phyloP scores from a whole-genome alignment of 2,797 vertebrate genomes.

The Dendrocincla tyrannina region DNA sequence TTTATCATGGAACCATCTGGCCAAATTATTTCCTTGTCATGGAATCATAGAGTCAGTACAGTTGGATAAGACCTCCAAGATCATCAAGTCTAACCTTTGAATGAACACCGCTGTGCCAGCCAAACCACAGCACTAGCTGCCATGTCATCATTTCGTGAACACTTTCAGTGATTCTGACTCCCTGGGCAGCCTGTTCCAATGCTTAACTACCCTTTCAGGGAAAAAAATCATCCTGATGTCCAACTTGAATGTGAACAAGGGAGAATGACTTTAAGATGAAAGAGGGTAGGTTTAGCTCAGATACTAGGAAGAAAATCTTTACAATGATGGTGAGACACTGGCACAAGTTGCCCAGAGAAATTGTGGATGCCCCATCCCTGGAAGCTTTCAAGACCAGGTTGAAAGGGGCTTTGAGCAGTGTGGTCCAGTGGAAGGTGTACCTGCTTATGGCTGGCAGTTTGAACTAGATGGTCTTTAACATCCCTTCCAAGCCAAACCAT shows the following conservation, averaged over 20 bases:
- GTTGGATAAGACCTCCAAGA: neutral
- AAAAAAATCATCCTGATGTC: neutral
- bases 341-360: neutral
- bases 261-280: neutral
- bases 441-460: neutral
- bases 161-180: neutral
- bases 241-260: neutral
- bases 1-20: neutral
- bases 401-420: neutral
- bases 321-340: neutral
- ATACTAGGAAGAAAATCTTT: neutral
- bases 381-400: neutral
- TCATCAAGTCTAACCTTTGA: neutral
- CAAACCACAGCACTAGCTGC: neutral
- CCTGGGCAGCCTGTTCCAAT: neutral
- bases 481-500: neutral
- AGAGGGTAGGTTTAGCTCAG: fast-evolving
- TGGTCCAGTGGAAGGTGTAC: neutral
- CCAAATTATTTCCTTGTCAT: neutral
- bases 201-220: neutral
- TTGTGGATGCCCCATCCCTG: neutral
- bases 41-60: neutral
- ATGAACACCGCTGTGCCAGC: neutral
- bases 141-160: neutral
- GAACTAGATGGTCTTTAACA: neutral